phyloP scores from a whole-genome alignment of 2,113 vertebrate genomes.

The Prinia subflava region DNA sequence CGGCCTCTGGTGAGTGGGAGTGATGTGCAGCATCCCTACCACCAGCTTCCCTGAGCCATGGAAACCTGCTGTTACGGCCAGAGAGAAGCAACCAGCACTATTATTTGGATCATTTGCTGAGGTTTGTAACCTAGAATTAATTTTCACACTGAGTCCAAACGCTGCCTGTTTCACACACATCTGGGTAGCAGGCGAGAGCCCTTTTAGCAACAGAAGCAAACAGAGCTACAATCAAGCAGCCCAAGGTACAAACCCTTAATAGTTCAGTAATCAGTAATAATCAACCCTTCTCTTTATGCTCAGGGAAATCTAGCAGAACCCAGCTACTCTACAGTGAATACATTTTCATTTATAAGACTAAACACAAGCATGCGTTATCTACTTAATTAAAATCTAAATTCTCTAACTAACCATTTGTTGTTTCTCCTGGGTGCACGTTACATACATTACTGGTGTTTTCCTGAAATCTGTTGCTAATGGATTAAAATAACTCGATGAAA shows the following conservation, averaged over 20 bases:
- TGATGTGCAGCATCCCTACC: neutral
- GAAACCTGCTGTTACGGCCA: constrained; percentile 25
- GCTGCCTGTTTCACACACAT: constrained; percentile 24
- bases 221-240: constrained; percentile 64
- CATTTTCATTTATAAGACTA: constrained; percentile 70
- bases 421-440: constrained; percentile 60
- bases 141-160: neutral
- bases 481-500: constrained; percentile 42
- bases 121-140: constrained; percentile 58
- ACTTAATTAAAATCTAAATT: constrained; percentile 78
- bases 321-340: constrained; percentile 67
- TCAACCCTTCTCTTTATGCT: constrained; percentile 68
- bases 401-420: constrained; percentile 71
- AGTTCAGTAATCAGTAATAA: constrained; percentile 73
- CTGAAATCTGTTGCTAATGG: constrained; percentile 54
- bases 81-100: constrained; percentile 21
- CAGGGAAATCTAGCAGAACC: constrained; percentile 66
- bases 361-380: constrained; percentile 70
- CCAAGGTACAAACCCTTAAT: constrained; percentile 61
- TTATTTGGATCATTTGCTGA: constrained; percentile 46
- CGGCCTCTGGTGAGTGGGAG: neutral
- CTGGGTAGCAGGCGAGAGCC: constrained; percentile 56
- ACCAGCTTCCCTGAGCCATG: neutral
- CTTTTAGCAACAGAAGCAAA: constrained; percentile 57
- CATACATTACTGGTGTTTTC: constrained; percentile 44